phyloP scores from a whole-genome alignment of 2,888 invertebrate species.

The Margaritifera margaritifera region DNA sequence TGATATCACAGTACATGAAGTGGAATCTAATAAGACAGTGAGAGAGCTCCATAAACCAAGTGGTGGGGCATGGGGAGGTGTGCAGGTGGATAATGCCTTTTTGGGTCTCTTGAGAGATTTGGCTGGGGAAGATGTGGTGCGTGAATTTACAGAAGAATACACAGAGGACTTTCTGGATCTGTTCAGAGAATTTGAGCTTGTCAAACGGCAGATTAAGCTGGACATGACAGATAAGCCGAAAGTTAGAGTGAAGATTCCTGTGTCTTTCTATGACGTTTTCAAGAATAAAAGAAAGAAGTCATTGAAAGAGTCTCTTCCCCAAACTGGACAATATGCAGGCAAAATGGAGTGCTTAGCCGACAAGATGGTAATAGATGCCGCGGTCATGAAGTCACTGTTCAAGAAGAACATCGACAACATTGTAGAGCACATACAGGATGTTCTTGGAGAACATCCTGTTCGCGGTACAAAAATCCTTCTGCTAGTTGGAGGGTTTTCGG shows the following conservation, averaged over 20 bases:
- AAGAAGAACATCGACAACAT: constrained; percentile 22
- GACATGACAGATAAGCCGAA: constrained; percentile 23
- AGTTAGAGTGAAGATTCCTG: constrained; percentile 25
- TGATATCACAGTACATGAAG: constrained; percentile 33
- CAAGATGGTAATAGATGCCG: constrained; percentile 28
- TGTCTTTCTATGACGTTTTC: constrained; percentile 20
- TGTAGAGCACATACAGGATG: constrained; percentile 29
- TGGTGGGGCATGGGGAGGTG: constrained; percentile 31
- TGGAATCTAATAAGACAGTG: constrained; percentile 12
- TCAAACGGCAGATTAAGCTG: constrained; percentile 20
- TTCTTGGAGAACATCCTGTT: constrained; percentile 22
- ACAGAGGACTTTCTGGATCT: constrained; percentile 32
- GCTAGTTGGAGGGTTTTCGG: constrained; percentile 34
- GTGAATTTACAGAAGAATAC: constrained; percentile 15
- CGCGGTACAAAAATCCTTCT: constrained; percentile 27
- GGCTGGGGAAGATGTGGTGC: constrained; percentile 25
- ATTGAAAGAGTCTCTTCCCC: constrained; percentile 8
- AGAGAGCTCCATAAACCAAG: constrained; percentile 33
- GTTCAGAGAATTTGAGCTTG: constrained; percentile 26
- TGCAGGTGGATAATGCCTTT: constrained; percentile 29
- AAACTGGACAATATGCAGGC: constrained; percentile 19
- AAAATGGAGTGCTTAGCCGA: constrained; percentile 17
- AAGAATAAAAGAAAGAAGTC: constrained; percentile 7
- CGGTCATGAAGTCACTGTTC: constrained; percentile 28
- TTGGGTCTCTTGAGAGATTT: constrained; percentile 21